Percentiles rank a stretch among this genome's conserved stretches.
Evolutionary conservation across 2,888 invertebrate genomes (phyloP).

Genomic region (Podotricha telesiphe): DNA sequence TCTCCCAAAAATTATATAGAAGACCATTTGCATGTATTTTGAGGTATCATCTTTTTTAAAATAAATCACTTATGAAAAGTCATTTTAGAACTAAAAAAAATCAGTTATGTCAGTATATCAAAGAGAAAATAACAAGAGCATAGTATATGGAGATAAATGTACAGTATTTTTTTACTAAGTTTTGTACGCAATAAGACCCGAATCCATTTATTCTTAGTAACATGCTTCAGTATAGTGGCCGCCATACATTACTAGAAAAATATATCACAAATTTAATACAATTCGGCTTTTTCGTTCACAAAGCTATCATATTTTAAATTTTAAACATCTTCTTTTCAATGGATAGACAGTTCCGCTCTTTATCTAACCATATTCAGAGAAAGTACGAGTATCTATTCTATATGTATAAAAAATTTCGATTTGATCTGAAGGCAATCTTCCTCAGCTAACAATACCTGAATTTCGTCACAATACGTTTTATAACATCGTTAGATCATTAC

Average conservation of each 20-base stretch:
- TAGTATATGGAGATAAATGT: not conserved
- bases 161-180: not conserved
- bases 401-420: too few relatives aligned
- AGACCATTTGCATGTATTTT: not conserved
- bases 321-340: too few relatives aligned
- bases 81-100: not conserved
- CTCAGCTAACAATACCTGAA: too few relatives aligned
- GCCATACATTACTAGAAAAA: not conserved
- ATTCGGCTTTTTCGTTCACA: not conserved
- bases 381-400: too few relatives aligned
- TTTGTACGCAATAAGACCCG: conserved; percentile 11
- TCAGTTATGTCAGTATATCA: not conserved
- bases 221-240: not conserved
- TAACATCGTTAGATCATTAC: too few relatives aligned
- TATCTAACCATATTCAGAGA: too few relatives aligned
- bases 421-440: too few relatives aligned
- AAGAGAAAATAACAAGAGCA: not conserved
- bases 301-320: not conserved
- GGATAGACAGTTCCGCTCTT: too few relatives aligned
- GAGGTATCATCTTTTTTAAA: not conserved
- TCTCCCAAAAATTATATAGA: not conserved
- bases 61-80: too few relatives aligned
- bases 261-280: not conserved
- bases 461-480: too few relatives aligned
- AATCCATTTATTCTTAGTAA: conserved; percentile 3